Percentiles rank a stretch among this genome's conserved stretches.
Evolutionary conservation across 1,140 invertebrate species (phyloP).

Genomic region (Panonychus citri): DNA sequence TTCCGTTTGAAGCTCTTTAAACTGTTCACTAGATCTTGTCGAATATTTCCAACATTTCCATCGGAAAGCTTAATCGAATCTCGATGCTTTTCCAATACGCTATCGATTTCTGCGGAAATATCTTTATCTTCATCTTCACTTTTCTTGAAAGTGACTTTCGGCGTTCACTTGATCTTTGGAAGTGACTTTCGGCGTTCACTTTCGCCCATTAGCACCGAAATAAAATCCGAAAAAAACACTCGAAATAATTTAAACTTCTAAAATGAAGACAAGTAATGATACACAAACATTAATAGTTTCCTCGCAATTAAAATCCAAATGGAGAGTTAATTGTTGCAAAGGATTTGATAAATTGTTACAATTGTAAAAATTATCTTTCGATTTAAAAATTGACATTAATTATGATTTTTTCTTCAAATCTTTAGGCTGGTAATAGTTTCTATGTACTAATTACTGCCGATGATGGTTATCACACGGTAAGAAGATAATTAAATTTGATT

Average conservation of each 20-base stretch:
- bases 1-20: too few relatives aligned
- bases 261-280: neutral
- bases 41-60: too few relatives aligned
- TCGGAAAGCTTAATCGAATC: too few relatives aligned
- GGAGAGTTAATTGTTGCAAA: neutral
- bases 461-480: conserved; percentile 14
- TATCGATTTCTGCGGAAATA: too few relatives aligned
- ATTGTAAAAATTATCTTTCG: neutral
- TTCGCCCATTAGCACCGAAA: too few relatives aligned
- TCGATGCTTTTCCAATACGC: too few relatives aligned
- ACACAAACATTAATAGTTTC: neutral
- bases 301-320: neutral
- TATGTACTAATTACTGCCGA: conserved; percentile 13
- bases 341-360: neutral
- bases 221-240: neutral
- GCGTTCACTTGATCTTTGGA: too few relatives aligned
- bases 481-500: neutral
- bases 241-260: neutral
- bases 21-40: too few relatives aligned
- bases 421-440: conserved; percentile 13
- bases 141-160: too few relatives aligned
- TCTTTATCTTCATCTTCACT: too few relatives aligned
- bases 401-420: neutral
- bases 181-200: too few relatives aligned
- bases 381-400: neutral